These are phyloP conservation scores for Tinea trinotella DNA, from an alignment of 2,888 invertebrate species.

Conservation along the genomic window DNA sequence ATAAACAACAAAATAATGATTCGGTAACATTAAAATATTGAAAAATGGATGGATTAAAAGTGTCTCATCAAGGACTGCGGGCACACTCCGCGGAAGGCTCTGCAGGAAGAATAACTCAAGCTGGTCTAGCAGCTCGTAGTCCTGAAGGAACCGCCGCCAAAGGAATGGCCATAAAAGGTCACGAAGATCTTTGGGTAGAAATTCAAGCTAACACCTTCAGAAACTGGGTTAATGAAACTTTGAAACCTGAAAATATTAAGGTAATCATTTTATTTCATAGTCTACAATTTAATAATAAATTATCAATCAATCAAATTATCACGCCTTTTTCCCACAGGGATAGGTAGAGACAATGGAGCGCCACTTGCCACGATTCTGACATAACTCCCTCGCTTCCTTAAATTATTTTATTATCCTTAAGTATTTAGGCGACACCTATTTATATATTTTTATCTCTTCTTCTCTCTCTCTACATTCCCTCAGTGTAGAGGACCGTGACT, in stretches of 20 bases:
- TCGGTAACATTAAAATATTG: neutral
- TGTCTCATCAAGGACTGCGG: constrained; percentile 71
- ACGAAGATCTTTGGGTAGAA: constrained; percentile 96
- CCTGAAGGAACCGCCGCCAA: constrained; percentile 94
- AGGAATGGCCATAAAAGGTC: constrained; percentile 95
- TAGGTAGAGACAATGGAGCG: too few relatives aligned
- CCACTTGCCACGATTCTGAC: too few relatives aligned
- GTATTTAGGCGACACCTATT: too few relatives aligned
- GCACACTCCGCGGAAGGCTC: constrained; percentile 74
- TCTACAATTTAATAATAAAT: neutral
- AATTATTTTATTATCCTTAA: too few relatives aligned
- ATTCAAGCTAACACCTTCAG: constrained; percentile 96
- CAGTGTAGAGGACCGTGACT: too few relatives aligned
- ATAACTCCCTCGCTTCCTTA: too few relatives aligned
- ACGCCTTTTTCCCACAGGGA: too few relatives aligned
- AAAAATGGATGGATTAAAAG: constrained; percentile 65
- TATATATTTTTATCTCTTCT: too few relatives aligned
- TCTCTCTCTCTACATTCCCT: too few relatives aligned
- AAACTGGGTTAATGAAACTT: constrained; percentile 97
- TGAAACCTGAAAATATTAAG: constrained; percentile 79
- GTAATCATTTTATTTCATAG: too few relatives aligned
- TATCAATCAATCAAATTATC: too few relatives aligned
- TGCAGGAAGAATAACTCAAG: constrained; percentile 77
- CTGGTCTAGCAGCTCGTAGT: constrained; percentile 89
- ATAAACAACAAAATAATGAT: too few relatives aligned